These are phyloP conservation scores for Saguinus oedipus DNA, from an alignment of 2,797 vertebrate species.

Conservation along the genomic window DNA sequence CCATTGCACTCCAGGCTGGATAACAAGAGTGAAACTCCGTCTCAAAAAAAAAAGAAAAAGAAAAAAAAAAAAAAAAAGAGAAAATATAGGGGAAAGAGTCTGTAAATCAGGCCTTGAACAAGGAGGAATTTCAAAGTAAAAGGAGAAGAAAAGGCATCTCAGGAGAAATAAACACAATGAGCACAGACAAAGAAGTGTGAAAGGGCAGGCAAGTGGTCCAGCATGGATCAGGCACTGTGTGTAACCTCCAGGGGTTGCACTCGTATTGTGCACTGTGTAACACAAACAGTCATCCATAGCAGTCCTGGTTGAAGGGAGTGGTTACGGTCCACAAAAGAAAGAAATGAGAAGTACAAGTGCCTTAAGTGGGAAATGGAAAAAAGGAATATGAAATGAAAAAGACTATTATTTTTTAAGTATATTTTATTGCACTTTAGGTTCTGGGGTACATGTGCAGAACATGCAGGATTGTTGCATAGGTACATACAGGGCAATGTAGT, in stretches of 20 bases:
- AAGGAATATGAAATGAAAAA: neutral
- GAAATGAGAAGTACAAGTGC: neutral
- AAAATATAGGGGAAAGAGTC: no score
- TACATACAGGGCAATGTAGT: no score
- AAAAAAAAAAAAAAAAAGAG: neutral
- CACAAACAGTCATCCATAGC: neutral
- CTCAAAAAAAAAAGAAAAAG: no score
- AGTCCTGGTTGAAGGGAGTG: neutral
- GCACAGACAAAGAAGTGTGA: neutral
- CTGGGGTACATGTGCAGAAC: no score
- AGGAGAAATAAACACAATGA: neutral
- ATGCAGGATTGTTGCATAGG: no score
- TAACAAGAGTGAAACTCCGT: no score
- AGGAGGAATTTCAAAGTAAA: neutral
- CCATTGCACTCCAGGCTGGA: no score
- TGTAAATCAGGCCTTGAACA: neutral
- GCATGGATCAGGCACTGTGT: no score
- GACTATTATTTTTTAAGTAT: no score
- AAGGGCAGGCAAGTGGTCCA: rapidly evolving
- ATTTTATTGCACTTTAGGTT: no score
- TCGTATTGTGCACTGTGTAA: neutral
- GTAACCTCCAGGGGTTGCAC: no score
- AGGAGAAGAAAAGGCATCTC: neutral
- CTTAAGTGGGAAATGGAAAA: neutral
- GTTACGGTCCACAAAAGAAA: neutral